phyloP scores from a whole-genome alignment of 1,140 invertebrate genomes.

The Drosophila novamexicana region DNA sequence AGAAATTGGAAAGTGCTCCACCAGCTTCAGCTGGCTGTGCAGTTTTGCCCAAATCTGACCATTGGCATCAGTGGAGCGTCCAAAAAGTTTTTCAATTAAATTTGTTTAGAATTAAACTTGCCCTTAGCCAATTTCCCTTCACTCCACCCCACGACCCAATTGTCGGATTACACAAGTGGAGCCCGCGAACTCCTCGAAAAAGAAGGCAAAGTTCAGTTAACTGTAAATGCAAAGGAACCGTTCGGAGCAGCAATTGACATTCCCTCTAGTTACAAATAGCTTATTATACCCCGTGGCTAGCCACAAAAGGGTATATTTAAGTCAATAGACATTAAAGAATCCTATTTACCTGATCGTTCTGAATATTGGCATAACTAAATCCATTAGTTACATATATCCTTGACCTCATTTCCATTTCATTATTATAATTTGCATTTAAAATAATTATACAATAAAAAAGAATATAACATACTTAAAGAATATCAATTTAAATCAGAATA shows the following conservation, averaged over 20 bases:
- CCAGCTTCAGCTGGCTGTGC: neutral
- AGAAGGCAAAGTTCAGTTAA: conserved; percentile 46
- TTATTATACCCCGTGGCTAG: conserved; percentile 13
- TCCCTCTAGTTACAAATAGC: neutral
- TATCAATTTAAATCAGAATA: no score
- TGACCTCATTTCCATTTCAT: no score
- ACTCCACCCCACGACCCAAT: neutral
- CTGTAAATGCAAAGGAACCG: conserved; percentile 35
- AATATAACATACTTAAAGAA: no score
- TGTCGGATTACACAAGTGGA: no score
- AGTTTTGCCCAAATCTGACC: conserved; percentile 53
- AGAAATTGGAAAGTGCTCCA: conserved; percentile 10
- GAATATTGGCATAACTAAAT: no score
- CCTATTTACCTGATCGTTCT: no score
- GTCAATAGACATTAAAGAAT: neutral
- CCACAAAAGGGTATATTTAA: neutral
- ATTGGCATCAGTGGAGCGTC: conserved; percentile 55
- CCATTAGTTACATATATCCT: no score
- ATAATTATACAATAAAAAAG: no score
- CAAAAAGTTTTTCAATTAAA: conserved; percentile 78
- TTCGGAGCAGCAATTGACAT: conserved; percentile 12
- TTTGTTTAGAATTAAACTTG: conserved; percentile 80
- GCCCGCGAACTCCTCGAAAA: conserved; percentile 18
- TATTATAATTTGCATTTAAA: no score
- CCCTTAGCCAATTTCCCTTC: conserved; percentile 38